Evolutionary conservation across 2,888 invertebrate genomes (phyloP).

Genomic region (Nemapogon koenigi): DNA sequence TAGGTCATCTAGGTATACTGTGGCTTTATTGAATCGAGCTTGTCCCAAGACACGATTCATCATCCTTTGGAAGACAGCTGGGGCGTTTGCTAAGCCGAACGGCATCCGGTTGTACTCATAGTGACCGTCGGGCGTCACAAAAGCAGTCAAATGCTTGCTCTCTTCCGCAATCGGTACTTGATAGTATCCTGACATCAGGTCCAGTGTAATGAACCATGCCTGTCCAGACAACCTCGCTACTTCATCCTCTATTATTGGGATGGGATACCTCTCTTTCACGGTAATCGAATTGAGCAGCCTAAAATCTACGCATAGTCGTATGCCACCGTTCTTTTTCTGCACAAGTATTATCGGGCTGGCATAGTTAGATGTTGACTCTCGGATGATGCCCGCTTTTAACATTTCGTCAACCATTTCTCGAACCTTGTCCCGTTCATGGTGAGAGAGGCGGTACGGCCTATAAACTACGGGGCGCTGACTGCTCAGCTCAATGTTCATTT

Average conservation of each 20-base stretch:
- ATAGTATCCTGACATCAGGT: slow-evolving; percentile 17
- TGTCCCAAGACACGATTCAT: slow-evolving; percentile 12
- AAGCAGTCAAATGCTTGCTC: slow-evolving; percentile 4
- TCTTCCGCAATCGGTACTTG: slow-evolving; percentile 17
- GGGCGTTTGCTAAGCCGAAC: no score
- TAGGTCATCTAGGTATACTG: slow-evolving; percentile 20
- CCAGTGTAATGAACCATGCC: slow-evolving; percentile 16
- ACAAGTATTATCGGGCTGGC: slow-evolving; percentile 20
- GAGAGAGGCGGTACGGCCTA: slow-evolving; percentile 19
- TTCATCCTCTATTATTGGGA: slow-evolving; percentile 19
- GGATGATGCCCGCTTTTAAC: slow-evolving; percentile 17
- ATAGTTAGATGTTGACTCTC: slow-evolving; percentile 18
- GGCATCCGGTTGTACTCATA: no score
- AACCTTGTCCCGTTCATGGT: slow-evolving; percentile 17
- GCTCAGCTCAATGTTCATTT: slow-evolving; percentile 17
- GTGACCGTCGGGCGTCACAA: slow-evolving; percentile 14
- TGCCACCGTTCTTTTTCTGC: slow-evolving; percentile 12
- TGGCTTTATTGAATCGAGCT: slow-evolving; percentile 13
- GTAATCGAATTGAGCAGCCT: slow-evolving; percentile 18
- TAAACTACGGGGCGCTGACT: slow-evolving; percentile 17
- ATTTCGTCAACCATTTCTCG: slow-evolving; percentile 18
- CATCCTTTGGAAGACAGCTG: no score
- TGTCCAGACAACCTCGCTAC: slow-evolving; percentile 15
- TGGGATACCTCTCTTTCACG: slow-evolving; percentile 16
- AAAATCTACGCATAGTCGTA: slow-evolving; percentile 16